Evolutionary conservation across 2,797 vertebrate genomes (phyloP), one percentile per base, ranked within the genome.

Genomic region (Myotis vivesi): DNA sequence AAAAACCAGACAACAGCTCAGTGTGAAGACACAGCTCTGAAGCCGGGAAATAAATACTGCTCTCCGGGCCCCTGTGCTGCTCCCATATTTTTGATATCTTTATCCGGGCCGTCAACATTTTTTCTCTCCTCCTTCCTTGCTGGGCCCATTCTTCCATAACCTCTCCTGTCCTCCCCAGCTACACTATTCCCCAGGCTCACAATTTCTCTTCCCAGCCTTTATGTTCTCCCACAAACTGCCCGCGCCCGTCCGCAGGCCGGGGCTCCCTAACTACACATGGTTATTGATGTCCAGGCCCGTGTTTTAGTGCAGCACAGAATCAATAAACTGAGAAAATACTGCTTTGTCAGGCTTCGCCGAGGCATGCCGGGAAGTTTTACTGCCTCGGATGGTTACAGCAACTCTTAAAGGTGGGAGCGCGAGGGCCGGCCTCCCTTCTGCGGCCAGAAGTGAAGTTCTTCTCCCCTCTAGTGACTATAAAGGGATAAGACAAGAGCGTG

Each of bases 381-480:
- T 97, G 98, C 98, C 97, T 96, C 73, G 46, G 97, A 97, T 97
- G 97, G 98, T 95, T 98, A 97, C 96, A 97, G 97, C 93, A 96
- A 95, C 89, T 97, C 98, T 97, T 98, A 95, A 96, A 95, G 91
- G 89, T 73, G 25, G 64, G 86, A 85, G 94, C 97, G 94, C 68
- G 19, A 75, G 97, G 97, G 97, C 95, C 51, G 19, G 94, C 91
- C 71, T 84, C 62, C 92, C 96, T 97, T 95, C 69, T 72, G 30
- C 7, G 16, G 72, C 68, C 97, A 99, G 98, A 96, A 89, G 98
- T 98, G 98, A 98, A 98, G 98, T 98, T 98, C 98, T 99, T 98
- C 99, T 99, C 99, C 99, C 99, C 99, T 99, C 99, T 99, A 98
- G 99, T 99, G 99, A 97, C 98, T 90, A 36, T 59, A 91, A 96